A percentile compares a stretch with the other conserved stretches of the same genome.
phyloP scores from a whole-genome alignment of 1,140 invertebrate species.

The Orius insidiosus region DNA sequence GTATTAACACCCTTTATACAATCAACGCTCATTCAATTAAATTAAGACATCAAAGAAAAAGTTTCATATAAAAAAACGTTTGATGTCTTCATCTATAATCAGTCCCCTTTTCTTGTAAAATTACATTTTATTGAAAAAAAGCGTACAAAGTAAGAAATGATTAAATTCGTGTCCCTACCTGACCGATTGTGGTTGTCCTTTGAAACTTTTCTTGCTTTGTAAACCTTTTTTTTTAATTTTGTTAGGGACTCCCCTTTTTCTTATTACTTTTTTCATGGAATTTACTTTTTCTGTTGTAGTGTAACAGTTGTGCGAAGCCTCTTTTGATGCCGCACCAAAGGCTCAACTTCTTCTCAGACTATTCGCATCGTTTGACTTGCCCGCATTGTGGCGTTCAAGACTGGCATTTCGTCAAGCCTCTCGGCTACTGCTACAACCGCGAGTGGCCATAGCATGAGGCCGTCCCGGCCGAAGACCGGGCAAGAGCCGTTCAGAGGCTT shows the following conservation, averaged over 20 bases:
- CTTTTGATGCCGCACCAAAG: conserved; percentile 71
- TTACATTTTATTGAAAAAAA: conserved; percentile 12
- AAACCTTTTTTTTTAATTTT: conserved; percentile 3
- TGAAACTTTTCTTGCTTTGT: not conserved
- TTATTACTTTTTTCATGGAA: not conserved
- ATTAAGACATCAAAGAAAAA: conserved; percentile 1
- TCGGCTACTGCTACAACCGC: conserved; percentile 60
- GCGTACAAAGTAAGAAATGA: conserved; percentile 13
- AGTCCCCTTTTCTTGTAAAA: conserved; percentile 2
- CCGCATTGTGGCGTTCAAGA: conserved; percentile 78
- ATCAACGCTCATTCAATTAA: not conserved
- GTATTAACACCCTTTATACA: conserved; percentile 31
- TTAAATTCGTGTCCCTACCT: conserved; percentile 11
- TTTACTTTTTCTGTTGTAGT: conserved; percentile 36
- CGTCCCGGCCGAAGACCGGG: conserved; percentile 30
- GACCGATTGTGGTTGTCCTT: conserved; percentile 6
- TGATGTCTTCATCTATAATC: not conserved
- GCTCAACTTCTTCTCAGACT: conserved; percentile 86
- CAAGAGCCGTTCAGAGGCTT: conserved; percentile 18
- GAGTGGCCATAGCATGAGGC: conserved; percentile 72
- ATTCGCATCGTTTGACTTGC: conserved; percentile 77
- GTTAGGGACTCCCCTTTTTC: conserved; percentile 2
- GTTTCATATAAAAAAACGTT: not conserved
- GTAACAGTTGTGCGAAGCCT: conserved; percentile 73
- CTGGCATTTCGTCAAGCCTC: conserved; percentile 84